Evolutionary conservation across 1,140 invertebrate genomes (phyloP).

Genomic region (Zaprionus ghesquierei): DNA sequence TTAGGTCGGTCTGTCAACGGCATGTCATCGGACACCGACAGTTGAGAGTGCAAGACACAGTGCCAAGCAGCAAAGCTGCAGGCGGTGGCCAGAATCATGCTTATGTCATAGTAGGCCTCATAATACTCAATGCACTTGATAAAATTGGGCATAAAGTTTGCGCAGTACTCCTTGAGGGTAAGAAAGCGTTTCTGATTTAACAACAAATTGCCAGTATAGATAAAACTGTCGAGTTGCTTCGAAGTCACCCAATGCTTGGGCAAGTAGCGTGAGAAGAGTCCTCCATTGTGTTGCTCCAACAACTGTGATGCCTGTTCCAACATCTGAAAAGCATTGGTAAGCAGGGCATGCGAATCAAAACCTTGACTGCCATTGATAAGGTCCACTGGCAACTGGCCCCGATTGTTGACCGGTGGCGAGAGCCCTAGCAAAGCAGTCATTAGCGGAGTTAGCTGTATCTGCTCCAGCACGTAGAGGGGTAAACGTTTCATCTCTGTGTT

Average conservation of each 20-base stretch:
- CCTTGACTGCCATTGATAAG: slow-evolving; percentile 84
- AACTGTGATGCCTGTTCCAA: slow-evolving; percentile 86
- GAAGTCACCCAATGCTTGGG: slow-evolving; percentile 30
- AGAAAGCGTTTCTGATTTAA: slow-evolving; percentile 36
- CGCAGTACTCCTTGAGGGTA: slow-evolving; percentile 38
- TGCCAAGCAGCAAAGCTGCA: slow-evolving; percentile 87
- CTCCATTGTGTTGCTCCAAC: slow-evolving; percentile 23
- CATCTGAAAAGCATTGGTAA: slow-evolving; percentile 90
- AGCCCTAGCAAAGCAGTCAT: slow-evolving; percentile 93
- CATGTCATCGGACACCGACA: neutral
- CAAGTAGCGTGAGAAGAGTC: slow-evolving; percentile 32
- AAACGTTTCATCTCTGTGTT: slow-evolving; percentile 9
- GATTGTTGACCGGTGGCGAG: slow-evolving; percentile 93
- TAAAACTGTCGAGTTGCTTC: slow-evolving; percentile 33
- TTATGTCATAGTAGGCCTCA: slow-evolving; percentile 88
- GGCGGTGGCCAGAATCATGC: slow-evolving; percentile 85
- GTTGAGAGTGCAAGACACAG: slow-evolving; percentile 16
- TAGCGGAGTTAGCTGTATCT: slow-evolving; percentile 94
- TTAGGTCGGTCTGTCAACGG: neutral
- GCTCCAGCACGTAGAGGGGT: slow-evolving; percentile 86
- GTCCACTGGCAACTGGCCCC: slow-evolving; percentile 88
- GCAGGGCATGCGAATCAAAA: slow-evolving; percentile 86
- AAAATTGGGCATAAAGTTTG: slow-evolving; percentile 38
- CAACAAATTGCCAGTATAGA: neutral
- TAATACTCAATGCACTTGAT: slow-evolving; percentile 88